phyloP scores from a whole-genome alignment of 2,797 vertebrate species.

The Rhinogobio ventralis region DNA sequence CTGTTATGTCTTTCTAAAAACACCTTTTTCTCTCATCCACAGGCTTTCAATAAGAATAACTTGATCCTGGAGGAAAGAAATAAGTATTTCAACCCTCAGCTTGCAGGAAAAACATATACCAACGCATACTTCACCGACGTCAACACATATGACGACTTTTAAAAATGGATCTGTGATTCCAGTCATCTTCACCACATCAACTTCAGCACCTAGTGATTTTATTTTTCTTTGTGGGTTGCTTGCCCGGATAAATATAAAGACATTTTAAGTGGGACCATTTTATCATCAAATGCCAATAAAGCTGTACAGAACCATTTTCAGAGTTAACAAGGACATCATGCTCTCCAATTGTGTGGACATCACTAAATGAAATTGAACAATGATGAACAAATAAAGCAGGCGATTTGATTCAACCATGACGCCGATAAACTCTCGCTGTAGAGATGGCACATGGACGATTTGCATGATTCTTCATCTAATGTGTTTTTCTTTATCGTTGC shows the following conservation, averaged over 20 bases:
- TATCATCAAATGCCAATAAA: slow-evolving; percentile 72
- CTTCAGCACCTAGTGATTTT: slow-evolving; percentile 48
- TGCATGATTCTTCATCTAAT: slow-evolving; percentile 70
- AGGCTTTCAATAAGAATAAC: slow-evolving; percentile 99
- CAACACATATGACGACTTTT: slow-evolving; percentile 98
- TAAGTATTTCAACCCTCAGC: slow-evolving; percentile 98
- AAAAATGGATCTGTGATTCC: slow-evolving; percentile 65
- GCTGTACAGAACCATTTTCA: slow-evolving; percentile 49
- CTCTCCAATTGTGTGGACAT: slow-evolving; percentile 66
- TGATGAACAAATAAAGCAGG: slow-evolving; percentile 48
- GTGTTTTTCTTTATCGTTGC: slow-evolving; percentile 70
- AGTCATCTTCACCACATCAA: slow-evolving; percentile 61
- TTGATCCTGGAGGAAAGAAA: slow-evolving; percentile 97
- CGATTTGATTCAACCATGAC: slow-evolving; percentile 63
- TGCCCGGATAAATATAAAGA: slow-evolving; percentile 73
- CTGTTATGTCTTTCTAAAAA: background rate
- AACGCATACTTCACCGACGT: slow-evolving; percentile 98
- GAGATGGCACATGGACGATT: slow-evolving; percentile 67
- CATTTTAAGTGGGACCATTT: slow-evolving; percentile 70
- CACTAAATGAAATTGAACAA: slow-evolving; percentile 65
- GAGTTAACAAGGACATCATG: slow-evolving; percentile 53
- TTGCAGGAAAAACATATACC: slow-evolving; percentile 94
- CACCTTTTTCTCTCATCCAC: slow-evolving; percentile 52
- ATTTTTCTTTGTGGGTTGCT: slow-evolving; percentile 71
- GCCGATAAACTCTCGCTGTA: slow-evolving; percentile 70